Evolutionary conservation across 2,113 vertebrate species (phyloP), one percentile per base, ranked within the genome.

Genomic region (Tympanuchus pallidicinctus): DNA sequence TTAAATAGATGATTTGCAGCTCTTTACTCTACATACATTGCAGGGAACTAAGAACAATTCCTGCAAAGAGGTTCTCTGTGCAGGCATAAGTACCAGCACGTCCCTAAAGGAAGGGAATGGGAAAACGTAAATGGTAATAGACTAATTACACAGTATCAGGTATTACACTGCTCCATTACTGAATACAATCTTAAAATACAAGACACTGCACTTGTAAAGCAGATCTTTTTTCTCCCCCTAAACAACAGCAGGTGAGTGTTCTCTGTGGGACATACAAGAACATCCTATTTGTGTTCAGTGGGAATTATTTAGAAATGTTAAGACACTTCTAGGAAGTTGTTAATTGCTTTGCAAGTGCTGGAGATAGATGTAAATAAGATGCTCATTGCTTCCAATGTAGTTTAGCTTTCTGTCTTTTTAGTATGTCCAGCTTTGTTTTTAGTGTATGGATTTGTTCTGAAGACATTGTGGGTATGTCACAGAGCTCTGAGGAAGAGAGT

Each of bases 401-500:
- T 59, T 77, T 27, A 77, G 67, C 38, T 63, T 76, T 76, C 77
- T 48, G 63, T 66, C 43, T 43, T 32, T 79, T 43, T 66, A 56
- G 0, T 9, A 32, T 19, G n/a, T 36, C 61, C 18, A 82, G 54
- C 57, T 27, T 82, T 52, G n/a, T 48, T 4, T 76, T 91, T 70
- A 36, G 59, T 16, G 25, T 40, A 32, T 27, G 32, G 42, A 81
- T 21, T 52, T 80, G 54, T 64, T 67, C n/a, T 87, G n/a, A 86
- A 79, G 36, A 63, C 8, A 13, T 7, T 73, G 34, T 65, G 8
- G 76, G 54, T 91, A 27, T 71, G 24, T 91, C 73, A 6, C 8
- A 97, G 97, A 74, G 69, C 27, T 48, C 73, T 6, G 22, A 78
- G n/a, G 93, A 78, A 57, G 45, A 84, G 40, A 83, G 40, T 13